Percentiles rank a stretch among this genome's conserved stretches.
These are phyloP conservation scores for Lithobates sylvaticus DNA, from an alignment of 2,797 vertebrate species.

Conservation along the genomic window DNA sequence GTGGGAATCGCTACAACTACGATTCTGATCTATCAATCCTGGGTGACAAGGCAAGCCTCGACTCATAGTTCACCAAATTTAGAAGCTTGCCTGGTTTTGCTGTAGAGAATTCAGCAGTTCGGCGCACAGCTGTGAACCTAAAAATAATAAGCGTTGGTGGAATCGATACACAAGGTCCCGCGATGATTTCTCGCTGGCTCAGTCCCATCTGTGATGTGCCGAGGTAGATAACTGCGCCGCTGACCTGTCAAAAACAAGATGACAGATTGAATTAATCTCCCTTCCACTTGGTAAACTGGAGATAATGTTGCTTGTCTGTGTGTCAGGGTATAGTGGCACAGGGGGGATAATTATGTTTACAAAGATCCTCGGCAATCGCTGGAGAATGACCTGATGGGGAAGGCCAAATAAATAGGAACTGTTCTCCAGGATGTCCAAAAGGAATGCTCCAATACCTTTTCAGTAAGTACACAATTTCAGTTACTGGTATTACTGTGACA, in stretches of 20 bases:
- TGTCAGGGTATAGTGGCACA: constrained; percentile 18
- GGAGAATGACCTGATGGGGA: neutral
- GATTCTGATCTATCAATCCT: too few species aligned
- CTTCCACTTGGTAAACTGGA: constrained; percentile 38
- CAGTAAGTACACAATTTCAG: too few species aligned
- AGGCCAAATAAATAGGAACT: constrained; percentile 5
- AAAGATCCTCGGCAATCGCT: constrained; percentile 21
- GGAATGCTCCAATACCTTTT: too few species aligned
- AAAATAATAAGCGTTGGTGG: too few species aligned
- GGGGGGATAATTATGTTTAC: constrained; percentile 46
- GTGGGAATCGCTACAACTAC: too few species aligned
- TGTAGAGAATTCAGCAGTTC: too few species aligned
- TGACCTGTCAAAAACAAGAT: constrained; percentile 56
- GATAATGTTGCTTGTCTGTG: constrained; percentile 40
- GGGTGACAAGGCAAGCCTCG: too few species aligned
- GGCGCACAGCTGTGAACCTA: too few species aligned
- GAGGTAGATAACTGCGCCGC: constrained; percentile 32
- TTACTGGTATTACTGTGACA: too few species aligned
- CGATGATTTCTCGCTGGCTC: neutral
- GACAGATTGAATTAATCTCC: constrained; percentile 53
- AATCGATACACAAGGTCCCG: neutral
- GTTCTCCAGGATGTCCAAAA: neutral
- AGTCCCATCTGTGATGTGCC: constrained; percentile 43
- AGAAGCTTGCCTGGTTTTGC: too few species aligned
- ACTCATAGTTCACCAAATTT: too few species aligned